Conservation (phyloP, 2,888 invertebrate species). For the Lepidochitona cinerea region DNA sequence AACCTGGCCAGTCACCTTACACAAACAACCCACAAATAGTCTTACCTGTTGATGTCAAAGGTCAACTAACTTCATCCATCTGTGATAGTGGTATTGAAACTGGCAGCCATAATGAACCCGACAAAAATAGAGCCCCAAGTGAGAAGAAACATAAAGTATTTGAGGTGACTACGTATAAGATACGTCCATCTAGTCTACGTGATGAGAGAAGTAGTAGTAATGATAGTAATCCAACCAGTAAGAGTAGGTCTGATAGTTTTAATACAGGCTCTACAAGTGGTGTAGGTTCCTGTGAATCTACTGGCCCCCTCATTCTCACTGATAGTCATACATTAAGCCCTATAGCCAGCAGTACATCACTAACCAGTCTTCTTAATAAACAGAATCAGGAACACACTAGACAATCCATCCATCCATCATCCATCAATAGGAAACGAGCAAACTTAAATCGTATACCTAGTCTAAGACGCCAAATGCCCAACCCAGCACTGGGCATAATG, state of each 20-base stretch:
- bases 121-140: background rate
- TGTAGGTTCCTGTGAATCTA: constrained; percentile 86
- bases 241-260: constrained; percentile 74
- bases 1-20: background rate
- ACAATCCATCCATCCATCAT: constrained; percentile 68
- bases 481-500: constrained; percentile 35
- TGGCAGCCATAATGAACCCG: background rate
- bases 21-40: background rate
- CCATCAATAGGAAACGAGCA: constrained; percentile 55
- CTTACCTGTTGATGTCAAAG: background rate
- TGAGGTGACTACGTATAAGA: background rate
- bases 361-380: constrained; percentile 22
- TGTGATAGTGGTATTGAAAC: background rate
- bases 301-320: constrained; percentile 26
- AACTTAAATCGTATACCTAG: constrained; percentile 66
- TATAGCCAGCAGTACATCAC: constrained; percentile 84
- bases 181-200: background rate
- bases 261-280: constrained; percentile 86
- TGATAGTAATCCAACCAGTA: constrained; percentile 68
- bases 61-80: background rate
- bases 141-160: background rate
- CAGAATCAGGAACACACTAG: constrained; percentile 41
- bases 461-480: constrained; percentile 42
- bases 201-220: constrained; percentile 50
- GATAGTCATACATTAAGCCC: constrained; percentile 79